These are phyloP conservation scores for Pygmarrhopalites habei DNA, from an alignment of 1,140 invertebrate species.

Conservation along the genomic window DNA sequence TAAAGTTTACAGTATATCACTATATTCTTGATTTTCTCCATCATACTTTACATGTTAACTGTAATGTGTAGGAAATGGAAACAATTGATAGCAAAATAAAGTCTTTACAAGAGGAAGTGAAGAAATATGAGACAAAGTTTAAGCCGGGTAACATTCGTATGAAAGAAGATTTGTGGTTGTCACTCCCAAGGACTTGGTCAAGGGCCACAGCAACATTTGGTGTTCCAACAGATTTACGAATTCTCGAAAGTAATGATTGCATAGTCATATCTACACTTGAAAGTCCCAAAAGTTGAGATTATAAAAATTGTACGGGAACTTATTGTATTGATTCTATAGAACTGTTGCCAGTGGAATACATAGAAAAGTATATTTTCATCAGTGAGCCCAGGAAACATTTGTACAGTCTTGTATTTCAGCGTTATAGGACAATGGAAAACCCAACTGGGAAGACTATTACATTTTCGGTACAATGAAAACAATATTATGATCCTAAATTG, in stretches of 20 bases:
- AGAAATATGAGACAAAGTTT: conserved; percentile 24
- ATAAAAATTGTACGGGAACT: no score
- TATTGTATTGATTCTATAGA: no score
- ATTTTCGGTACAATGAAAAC: conserved; percentile 19
- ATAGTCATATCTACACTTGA: no score
- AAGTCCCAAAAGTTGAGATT: no score
- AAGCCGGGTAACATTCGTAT: conserved; percentile 22
- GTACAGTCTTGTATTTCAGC: conserved; percentile 30
- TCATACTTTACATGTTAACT: no score
- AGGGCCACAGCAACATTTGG: conserved; percentile 25
- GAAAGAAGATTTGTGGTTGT: conserved; percentile 31
- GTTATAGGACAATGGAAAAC: conserved; percentile 30
- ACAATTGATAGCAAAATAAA: conserved; percentile 24
- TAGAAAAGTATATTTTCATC: conserved; percentile 25
- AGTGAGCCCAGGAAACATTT: conserved; percentile 24
- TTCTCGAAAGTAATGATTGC: conserved; percentile 18
- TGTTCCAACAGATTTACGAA: conserved; percentile 19
- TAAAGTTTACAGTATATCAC: no score
- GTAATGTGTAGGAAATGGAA: conserved; percentile 23
- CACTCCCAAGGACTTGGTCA: conserved; percentile 30
- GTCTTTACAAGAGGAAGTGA: conserved; percentile 3
- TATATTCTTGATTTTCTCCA: no score
- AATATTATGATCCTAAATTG: no score
- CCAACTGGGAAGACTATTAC: conserved; percentile 29
- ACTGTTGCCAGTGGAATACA: conserved; percentile 23